A percentile compares a stretch with the other conserved stretches of the same genome.
Evolutionary conservation across 2,113 vertebrate species (phyloP).

Genomic region (Mesocricetus auratus): DNA sequence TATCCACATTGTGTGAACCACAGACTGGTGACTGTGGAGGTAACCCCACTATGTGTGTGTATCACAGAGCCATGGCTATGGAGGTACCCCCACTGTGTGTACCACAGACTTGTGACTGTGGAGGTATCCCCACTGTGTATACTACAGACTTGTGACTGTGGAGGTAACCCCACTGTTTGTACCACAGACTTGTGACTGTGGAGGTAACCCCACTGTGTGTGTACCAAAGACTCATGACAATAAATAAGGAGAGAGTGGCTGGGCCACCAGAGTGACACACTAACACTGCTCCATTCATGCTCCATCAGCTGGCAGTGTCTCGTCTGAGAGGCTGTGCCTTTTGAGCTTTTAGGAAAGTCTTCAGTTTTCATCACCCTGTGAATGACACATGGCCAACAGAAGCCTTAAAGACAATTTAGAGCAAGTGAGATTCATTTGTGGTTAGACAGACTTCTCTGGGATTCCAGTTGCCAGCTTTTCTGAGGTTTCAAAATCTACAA

Average conservation of each 20-base stretch:
- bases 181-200: too few relatives aligned
- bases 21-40: too few relatives aligned
- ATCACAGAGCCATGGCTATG: too few relatives aligned
- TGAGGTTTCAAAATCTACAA: neutral
- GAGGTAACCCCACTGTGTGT: too few relatives aligned
- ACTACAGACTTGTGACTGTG: too few relatives aligned
- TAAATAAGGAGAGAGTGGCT: neutral
- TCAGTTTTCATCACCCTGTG: conserved; percentile 16
- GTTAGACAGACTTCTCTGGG: conserved; percentile 22
- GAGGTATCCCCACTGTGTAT: too few relatives aligned
- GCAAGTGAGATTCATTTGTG: conserved; percentile 11
- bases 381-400: conserved; percentile 23
- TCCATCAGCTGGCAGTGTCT: neutral
- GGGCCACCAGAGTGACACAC: neutral
- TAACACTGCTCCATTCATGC: neutral
- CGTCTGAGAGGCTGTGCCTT: neutral
- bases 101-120: too few relatives aligned
- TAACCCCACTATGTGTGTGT: too few relatives aligned
- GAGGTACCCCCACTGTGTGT: too few relatives aligned
- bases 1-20: too few relatives aligned
- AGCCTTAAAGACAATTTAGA: conserved; percentile 27
- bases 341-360: neutral
- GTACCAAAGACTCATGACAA: too few relatives aligned
- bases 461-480: conserved; percentile 26
- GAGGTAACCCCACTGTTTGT: too few relatives aligned